phyloP scores from a whole-genome alignment of 2,797 vertebrate species.

The Acrossocheilus wenchowensis region DNA sequence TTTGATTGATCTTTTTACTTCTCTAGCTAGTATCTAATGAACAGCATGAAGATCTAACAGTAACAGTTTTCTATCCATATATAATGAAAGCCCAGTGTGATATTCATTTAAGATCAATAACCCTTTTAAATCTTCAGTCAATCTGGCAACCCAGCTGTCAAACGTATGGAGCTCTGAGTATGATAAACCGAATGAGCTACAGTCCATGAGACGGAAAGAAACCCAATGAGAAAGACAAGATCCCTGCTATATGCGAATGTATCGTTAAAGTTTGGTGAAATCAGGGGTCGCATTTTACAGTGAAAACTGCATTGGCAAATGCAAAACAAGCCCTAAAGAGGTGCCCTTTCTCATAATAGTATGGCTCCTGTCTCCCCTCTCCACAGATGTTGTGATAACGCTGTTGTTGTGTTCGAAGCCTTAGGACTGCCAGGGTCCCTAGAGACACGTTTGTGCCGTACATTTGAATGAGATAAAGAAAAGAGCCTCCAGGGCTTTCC shows the following conservation, averaged over 20 bases:
- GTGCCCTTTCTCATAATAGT: constrained; percentile 47
- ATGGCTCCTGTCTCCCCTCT: constrained; percentile 45
- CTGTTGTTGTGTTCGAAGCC: constrained; percentile 56
- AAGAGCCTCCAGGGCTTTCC: constrained; percentile 38
- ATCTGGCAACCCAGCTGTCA: constrained; percentile 38
- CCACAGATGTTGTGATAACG: constrained; percentile 54
- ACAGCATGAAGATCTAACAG: neutral
- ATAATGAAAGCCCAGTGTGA: constrained; percentile 14
- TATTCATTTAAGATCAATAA: constrained; percentile 19
- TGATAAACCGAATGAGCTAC: neutral
- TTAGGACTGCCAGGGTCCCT: constrained; percentile 49
- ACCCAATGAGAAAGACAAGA: neutral
- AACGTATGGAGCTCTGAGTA: constrained; percentile 19
- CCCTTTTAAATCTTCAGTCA: constrained; percentile 36
- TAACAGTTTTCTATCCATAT: constrained; percentile 1
- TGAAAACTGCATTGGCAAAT: constrained; percentile 24
- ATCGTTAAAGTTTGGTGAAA: constrained; percentile 18
- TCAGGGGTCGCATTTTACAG: constrained; percentile 2
- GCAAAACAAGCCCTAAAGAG: constrained; percentile 44
- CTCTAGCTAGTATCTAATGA: constrained; percentile 5
- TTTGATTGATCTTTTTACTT: neutral
- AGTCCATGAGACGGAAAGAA: neutral
- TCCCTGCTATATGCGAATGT: neutral
- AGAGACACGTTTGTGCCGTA: constrained; percentile 47
- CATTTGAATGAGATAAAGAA: constrained; percentile 53